Evolutionary conservation across 2,888 invertebrate genomes (phyloP), one percentile per base, ranked within the genome.

Genomic region (Dynastes maya): DNA sequence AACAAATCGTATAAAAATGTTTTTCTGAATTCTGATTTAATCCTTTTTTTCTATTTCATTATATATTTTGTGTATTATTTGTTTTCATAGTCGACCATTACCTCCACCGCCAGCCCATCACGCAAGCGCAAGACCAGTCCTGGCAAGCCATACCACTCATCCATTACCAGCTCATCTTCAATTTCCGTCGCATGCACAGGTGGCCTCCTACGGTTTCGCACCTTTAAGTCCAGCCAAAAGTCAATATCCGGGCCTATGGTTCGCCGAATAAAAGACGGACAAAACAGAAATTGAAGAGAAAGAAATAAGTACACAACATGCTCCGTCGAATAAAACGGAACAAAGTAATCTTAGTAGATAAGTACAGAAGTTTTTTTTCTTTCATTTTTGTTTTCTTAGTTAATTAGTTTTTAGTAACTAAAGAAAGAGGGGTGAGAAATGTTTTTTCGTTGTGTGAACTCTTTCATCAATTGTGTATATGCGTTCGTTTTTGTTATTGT

Each of bases 101-200:
- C 89, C 89, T 58, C 96, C 96, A 68, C 96, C 96, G 9, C 94
- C 95, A 70, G 96, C 96, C 27, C 96, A 95, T 89, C 95, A 95
- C 85, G 93, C 93, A 84, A 93, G 93, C 85, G 95, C 95, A 74
- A 89, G 94, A 86, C 92, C 92, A 75, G 91, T 92, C 83, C 87
- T 92, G 87, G 91, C 92, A 68, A 91, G 91, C 82, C 92, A 94
- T 89, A 92, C 95, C 80, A 91, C 93, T 71, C 95, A 95, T 89
- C 95, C 95, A 65, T 89, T 95, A 85, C 95, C 95, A 80, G 95
- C 95, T 8, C 96, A 96, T 88, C 93, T 95, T 88, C 95, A 95
- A 87, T 95, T 94, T 86, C 93, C 93, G 78, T 91, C 93, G 37
- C 93, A 93, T 83, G 90, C 91, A 83, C 92, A 92, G 85, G 91